A percentile compares a stretch with the other conserved stretches of the same genome.
phyloP scores from a whole-genome alignment of 2,113 vertebrate species.

The Heterocephalus glaber region DNA sequence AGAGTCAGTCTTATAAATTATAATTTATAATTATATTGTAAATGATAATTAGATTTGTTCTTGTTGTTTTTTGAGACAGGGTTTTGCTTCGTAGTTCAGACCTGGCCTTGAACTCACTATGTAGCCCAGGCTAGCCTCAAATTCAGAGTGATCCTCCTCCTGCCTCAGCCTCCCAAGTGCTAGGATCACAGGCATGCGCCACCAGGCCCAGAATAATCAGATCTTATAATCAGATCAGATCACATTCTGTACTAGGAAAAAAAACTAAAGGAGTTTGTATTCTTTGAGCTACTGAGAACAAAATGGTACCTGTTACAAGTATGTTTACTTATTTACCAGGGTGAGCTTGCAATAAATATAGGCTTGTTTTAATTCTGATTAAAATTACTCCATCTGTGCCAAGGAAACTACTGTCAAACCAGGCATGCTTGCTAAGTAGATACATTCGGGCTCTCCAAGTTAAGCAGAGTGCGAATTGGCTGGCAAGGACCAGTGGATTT shows the following conservation, averaged over 20 bases:
- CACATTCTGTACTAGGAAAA: not conserved
- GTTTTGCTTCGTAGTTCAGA: not conserved
- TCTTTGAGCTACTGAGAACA: conserved; percentile 31
- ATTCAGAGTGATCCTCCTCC: not conserved
- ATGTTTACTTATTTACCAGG: not conserved
- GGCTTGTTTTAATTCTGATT: conserved; percentile 33
- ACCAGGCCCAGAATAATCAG: not conserved
- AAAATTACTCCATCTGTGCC: not conserved
- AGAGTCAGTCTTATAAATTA: conserved; percentile 10
- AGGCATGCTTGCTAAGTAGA: not conserved
- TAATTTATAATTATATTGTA: no score
- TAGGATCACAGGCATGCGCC: not conserved
- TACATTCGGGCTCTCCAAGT: not conserved
- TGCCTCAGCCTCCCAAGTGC: not conserved
- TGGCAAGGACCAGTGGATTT: conserved; percentile 27
- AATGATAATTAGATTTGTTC: no score
- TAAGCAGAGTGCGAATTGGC: not conserved
- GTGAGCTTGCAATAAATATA: conserved; percentile 11
- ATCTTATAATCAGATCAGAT: not conserved
- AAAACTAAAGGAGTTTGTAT: conserved; percentile 7
- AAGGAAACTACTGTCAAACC: conserved; percentile 18
- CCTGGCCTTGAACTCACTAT: not conserved
- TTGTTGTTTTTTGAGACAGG: not conserved
- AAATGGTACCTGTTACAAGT: conserved; percentile 25
- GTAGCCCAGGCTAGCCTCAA: not conserved